A percentile compares a stretch with the other conserved stretches of the same genome.
Conservation (phyloP, 2,797 vertebrate species). For the Anolis apletophallus region DNA sequence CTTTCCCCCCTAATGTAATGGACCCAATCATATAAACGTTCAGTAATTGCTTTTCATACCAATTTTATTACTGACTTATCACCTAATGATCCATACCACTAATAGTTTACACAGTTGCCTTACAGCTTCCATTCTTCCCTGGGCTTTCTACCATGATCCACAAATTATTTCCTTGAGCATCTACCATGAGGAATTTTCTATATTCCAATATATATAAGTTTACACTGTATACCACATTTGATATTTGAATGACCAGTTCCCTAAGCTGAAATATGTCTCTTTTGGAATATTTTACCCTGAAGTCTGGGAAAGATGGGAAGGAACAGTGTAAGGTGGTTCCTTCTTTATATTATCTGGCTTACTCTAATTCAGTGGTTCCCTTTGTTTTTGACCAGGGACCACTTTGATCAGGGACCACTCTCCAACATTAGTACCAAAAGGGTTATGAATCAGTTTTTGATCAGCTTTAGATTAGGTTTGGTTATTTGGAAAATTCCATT, state of each 20-base stretch:
- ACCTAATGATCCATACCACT: not conserved
- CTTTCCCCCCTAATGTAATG: not conserved
- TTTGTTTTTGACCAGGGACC: too few species aligned
- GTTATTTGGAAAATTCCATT: too few species aligned
- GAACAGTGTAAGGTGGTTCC: too few species aligned
- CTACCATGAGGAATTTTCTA: not conserved
- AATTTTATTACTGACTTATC: not conserved
- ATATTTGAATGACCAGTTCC: not conserved
- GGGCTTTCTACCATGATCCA: not conserved
- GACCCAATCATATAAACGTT: too few species aligned
- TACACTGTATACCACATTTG: not conserved
- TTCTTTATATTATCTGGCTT: too few species aligned
- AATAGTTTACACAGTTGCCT: not conserved
- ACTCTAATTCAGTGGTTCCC: too few species aligned
- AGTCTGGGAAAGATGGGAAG: too few species aligned
- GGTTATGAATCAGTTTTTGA: too few species aligned
- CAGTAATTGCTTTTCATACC: not conserved
- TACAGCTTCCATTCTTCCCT: not conserved
- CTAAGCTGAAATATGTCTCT: not conserved
- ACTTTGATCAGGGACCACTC: too few species aligned
- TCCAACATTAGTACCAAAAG: too few species aligned
- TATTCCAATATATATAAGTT: not conserved
- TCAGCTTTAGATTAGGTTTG: too few species aligned
- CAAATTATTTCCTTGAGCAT: not conserved
- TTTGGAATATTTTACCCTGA: not conserved